Evolutionary conservation across 2,113 vertebrate species (phyloP).

Genomic region (Hylia prasina): DNA sequence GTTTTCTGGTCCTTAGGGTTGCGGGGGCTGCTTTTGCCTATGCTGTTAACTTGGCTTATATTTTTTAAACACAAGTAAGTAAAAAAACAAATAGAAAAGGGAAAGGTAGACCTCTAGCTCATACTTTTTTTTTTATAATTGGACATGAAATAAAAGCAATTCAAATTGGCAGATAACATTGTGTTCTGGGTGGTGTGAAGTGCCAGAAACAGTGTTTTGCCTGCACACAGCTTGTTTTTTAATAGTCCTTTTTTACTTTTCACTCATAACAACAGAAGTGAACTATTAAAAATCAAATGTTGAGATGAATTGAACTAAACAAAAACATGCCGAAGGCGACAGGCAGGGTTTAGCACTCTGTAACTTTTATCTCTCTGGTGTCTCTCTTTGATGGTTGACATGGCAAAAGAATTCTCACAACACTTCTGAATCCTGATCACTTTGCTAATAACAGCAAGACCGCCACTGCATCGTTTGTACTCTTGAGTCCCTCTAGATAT

Average conservation of each 20-base stretch:
- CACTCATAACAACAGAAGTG: slow-evolving; percentile 5
- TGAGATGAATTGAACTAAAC: slow-evolving; percentile 58
- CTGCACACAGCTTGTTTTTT: slow-evolving; percentile 22
- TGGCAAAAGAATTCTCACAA: slow-evolving; percentile 40
- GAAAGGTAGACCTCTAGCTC: background rate
- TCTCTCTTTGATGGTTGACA: slow-evolving; percentile 39
- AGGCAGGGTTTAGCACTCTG: slow-evolving; percentile 3
- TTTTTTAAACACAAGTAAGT: background rate
- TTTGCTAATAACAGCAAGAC: slow-evolving; percentile 10
- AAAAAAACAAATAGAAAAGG: slow-evolving; percentile 9
- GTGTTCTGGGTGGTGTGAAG: background rate
- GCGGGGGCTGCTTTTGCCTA: background rate
- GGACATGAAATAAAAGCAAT: slow-evolving; percentile 56
- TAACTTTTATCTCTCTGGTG: slow-evolving; percentile 37
- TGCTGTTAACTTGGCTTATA: background rate
- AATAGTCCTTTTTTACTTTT: slow-evolving; percentile 47
- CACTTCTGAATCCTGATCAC: background rate
- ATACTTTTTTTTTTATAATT: background rate
- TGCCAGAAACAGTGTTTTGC: slow-evolving; percentile 14
- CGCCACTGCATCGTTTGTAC: accelerated
- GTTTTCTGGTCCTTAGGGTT: background rate
- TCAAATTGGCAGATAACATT: slow-evolving; percentile 20
- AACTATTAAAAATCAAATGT: slow-evolving; percentile 52
- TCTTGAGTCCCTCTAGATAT: background rate
- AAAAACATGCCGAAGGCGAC: slow-evolving; percentile 32